Percentiles rank a stretch among this genome's conserved stretches.
phyloP scores from a whole-genome alignment of 2,113 vertebrate species.

The Salvelinus namaycush region DNA sequence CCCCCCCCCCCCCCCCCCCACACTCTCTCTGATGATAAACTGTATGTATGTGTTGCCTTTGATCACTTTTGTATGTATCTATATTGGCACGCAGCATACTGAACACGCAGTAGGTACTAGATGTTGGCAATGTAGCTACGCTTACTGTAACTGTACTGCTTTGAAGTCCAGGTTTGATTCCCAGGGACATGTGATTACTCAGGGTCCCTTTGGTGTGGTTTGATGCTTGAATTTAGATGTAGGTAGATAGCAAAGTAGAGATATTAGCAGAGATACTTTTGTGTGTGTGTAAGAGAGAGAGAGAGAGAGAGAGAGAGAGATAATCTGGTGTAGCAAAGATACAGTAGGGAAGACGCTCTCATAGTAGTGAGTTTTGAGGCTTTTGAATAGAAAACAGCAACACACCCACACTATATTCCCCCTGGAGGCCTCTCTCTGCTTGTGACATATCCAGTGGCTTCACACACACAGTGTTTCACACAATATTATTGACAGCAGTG shows the following conservation, averaged over 20 bases:
- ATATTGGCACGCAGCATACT: conserved; percentile 18
- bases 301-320: conserved; percentile 31
- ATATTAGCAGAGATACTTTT: background rate
- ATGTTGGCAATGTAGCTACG: conserved; percentile 27
- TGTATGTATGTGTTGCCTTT: conserved; percentile 39
- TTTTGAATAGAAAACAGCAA: conserved; percentile 24
- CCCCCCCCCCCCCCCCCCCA: background rate
- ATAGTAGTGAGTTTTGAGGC: conserved; percentile 1
- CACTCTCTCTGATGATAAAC: background rate
- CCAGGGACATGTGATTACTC: conserved; percentile 41
- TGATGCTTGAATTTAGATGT: conserved; percentile 9
- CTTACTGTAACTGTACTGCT: conserved; percentile 31
- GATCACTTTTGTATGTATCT: conserved; percentile 31
- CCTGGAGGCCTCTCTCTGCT: background rate
- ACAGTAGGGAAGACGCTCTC: conserved; percentile 15
- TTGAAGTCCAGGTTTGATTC: conserved; percentile 16
- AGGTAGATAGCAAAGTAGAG: background rate
- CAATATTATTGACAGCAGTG: conserved; percentile 13
- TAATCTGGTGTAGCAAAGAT: conserved; percentile 18
- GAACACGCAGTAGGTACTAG: conserved; percentile 21
- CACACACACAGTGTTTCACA: conserved; percentile 39
- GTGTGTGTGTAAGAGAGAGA: background rate
- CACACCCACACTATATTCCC: background rate
- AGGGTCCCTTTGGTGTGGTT: conserved; percentile 40
- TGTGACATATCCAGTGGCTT: no score